Evolutionary conservation across 92 coral and sea anemone genomes (phyloP).

Genomic region (Muricea muricata): DNA sequence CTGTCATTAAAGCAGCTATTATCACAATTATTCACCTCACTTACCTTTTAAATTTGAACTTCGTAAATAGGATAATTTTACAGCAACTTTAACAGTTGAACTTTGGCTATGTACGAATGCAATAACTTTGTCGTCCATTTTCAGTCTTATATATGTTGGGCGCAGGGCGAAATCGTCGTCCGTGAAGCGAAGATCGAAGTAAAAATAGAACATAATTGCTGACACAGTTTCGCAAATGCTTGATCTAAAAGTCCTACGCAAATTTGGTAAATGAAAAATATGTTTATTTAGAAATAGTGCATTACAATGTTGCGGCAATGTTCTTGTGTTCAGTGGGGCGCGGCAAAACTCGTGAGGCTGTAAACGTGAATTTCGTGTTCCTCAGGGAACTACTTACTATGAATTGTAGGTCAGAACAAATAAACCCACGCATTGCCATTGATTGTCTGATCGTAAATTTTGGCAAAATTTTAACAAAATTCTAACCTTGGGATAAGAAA

Average conservation of each 20-base stretch:
- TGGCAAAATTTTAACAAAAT: background rate
- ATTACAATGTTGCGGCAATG: background rate
- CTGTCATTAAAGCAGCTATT: background rate
- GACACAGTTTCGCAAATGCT: background rate
- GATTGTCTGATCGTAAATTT: background rate
- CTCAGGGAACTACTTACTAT: background rate
- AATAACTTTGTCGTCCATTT: background rate
- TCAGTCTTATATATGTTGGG: background rate
- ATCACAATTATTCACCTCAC: background rate
- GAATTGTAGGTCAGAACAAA: background rate
- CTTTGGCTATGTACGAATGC: background rate
- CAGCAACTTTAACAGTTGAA: background rate
- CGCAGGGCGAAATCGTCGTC: background rate
- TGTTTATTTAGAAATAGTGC: background rate
- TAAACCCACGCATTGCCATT: background rate
- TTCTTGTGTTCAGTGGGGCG: background rate
- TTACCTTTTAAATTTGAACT: conserved; percentile 18
- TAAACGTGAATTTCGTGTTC: conserved; percentile 1
- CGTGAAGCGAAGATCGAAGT: background rate
- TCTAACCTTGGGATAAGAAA: background rate
- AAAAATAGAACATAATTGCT: conserved; percentile 14
- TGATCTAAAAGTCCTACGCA: conserved; percentile 3
- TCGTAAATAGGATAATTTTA: background rate
- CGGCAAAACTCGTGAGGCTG: background rate
- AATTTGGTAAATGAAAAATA: background rate